Percentiles rank a stretch among this genome's conserved stretches.
These are phyloP conservation scores for Polietes domitor DNA, from an alignment of 2,888 invertebrate species.

Conservation along the genomic window DNA sequence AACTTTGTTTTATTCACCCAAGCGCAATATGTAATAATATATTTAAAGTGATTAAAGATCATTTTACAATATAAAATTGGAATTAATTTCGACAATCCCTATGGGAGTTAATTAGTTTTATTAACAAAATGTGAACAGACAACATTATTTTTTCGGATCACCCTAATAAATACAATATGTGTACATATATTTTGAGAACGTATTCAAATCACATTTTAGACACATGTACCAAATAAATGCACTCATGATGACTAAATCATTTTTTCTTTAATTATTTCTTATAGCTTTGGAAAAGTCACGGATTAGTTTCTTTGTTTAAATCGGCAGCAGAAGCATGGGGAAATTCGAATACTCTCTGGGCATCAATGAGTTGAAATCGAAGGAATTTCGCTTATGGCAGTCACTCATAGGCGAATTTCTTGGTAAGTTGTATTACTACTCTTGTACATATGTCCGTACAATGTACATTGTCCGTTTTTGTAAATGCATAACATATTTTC, in stretches of 20 bases:
- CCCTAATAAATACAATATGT: neutral
- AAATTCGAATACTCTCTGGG: conserved; percentile 85
- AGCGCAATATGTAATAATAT: too few relatives aligned
- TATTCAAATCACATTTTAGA: neutral
- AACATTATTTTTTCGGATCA: neutral
- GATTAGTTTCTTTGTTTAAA: conserved; percentile 27
- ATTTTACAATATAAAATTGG: too few relatives aligned
- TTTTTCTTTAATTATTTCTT: conserved; percentile 33
- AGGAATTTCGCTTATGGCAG: conserved; percentile 86
- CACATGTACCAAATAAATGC: conserved; percentile 18
- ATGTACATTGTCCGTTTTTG: neutral
- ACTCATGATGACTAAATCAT: neutral
- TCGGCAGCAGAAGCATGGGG: conserved; percentile 78
- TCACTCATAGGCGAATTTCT: conserved; percentile 93
- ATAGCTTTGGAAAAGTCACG: conserved; percentile 40
- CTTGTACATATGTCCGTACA: too few relatives aligned
- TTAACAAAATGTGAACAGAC: too few relatives aligned
- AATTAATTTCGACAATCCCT: too few relatives aligned
- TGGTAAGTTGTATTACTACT: conserved; percentile 80
- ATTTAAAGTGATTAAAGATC: too few relatives aligned
- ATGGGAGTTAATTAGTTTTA: too few relatives aligned
- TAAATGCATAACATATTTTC: neutral
- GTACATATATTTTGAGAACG: neutral
- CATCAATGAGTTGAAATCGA: conserved; percentile 86
- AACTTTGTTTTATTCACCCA: too few relatives aligned